A percentile compares a stretch with the other conserved stretches of the same genome.
These are phyloP conservation scores for Vespertilio murinus DNA, from an alignment of 2,797 vertebrate genomes.

Conservation along the genomic window DNA sequence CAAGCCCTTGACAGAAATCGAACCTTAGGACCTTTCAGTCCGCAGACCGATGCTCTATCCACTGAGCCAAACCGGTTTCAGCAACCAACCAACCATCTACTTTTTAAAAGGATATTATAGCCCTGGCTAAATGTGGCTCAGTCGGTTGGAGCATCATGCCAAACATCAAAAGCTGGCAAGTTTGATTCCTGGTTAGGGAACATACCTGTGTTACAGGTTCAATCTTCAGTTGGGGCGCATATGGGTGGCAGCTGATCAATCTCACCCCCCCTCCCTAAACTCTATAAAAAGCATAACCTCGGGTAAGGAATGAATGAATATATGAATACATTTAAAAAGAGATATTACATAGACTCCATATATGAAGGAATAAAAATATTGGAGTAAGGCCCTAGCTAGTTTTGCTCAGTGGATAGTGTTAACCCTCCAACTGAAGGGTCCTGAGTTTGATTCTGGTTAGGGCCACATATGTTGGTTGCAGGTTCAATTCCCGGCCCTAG, in stretches of 20 bases:
- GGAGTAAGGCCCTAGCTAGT: not conserved
- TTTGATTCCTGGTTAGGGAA: not conserved
- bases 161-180: not conserved
- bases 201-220: not conserved
- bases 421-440: too few species aligned
- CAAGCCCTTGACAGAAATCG: too few species aligned
- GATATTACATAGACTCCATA: not conserved
- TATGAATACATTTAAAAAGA: slow-evolving; percentile 20
- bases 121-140: not conserved
- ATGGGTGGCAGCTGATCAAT: not conserved
- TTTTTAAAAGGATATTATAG: slow-evolving; percentile 33
- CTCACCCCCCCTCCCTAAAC: not conserved
- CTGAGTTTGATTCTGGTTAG: too few species aligned
- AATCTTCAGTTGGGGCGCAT: not conserved
- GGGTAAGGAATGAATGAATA: not conserved
- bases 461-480: too few species aligned
- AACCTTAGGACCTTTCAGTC: too few species aligned
- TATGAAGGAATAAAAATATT: slow-evolving; percentile 41
- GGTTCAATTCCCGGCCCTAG: too few species aligned
- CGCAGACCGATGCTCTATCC: too few species aligned
- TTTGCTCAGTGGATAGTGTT: too few species aligned
- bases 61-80: too few species aligned
- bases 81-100: too few species aligned
- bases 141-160: not conserved
- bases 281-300: not conserved